phyloP scores from a whole-genome alignment of 2,888 invertebrate species.

The Drosophila multiciliata region DNA sequence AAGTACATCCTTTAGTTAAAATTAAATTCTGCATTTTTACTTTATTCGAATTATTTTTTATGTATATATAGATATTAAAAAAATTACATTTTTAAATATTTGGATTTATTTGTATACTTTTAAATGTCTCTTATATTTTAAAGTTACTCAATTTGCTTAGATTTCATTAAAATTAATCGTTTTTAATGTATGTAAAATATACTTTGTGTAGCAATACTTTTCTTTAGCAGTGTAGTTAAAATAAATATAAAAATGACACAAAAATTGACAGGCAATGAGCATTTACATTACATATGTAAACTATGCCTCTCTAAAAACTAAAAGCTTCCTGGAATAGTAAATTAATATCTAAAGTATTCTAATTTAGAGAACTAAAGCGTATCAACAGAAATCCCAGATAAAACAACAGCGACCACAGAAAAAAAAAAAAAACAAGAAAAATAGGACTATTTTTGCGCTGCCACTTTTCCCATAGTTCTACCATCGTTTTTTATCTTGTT shows the following conservation, averaged over 20 bases:
- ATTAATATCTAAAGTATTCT: slow-evolving; percentile 27
- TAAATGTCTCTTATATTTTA: not conserved
- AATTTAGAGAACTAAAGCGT: slow-evolving; percentile 14
- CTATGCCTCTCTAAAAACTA: not conserved
- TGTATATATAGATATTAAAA: not conserved
- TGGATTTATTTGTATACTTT: not conserved
- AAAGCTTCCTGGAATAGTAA: not conserved
- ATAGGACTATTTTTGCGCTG: slow-evolving; percentile 9
- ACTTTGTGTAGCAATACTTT: not conserved
- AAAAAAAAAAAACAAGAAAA: slow-evolving; percentile 8
- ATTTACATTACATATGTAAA: not conserved
- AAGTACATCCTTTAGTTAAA: not conserved
- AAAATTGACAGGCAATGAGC: not conserved
- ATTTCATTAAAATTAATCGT: not conserved
- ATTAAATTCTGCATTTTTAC: not conserved
- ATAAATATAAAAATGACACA: not conserved
- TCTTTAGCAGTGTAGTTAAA: not conserved
- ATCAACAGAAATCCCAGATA: slow-evolving; percentile 24
- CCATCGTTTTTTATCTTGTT: slow-evolving; percentile 17
- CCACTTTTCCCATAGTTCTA: slow-evolving; percentile 24
- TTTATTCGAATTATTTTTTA: not conserved
- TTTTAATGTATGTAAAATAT: not conserved
- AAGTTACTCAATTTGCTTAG: not conserved
- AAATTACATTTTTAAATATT: no score
- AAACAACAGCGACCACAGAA: slow-evolving; percentile 4